Base-by-base conservation (phyloP, 2,888 invertebrate genomes). In the Drosophila engyochracea region DNA sequence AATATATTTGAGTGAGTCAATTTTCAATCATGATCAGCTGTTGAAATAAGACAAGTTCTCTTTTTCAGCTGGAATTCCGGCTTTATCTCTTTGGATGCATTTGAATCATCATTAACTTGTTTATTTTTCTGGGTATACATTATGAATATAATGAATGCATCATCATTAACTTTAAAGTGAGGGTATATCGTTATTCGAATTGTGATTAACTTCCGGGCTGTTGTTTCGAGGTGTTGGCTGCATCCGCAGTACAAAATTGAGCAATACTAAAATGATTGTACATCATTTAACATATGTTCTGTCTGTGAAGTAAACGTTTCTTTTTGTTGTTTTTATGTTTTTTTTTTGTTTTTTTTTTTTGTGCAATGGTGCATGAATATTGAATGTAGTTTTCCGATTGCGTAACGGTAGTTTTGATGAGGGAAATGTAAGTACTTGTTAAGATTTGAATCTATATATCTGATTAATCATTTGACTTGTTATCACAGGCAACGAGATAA, bases 171-270 rank as follows among this genome's bases (percentile, higher is more conserved):
- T 30, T 33, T 9, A 7, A 6, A 52, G 41, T 39, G 19, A 41
- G 30, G 35, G 33, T 41, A 66, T 33, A 4, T 7, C 19, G 1
- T 47, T 37, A 59, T 25, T 59, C 28, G 41, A 39, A 37, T 59
- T 28, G 16, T 25, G 35, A n/a, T 4, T 30, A 14, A 68, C 55
- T 69, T 76, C 53, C 63, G 57, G 58, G 53, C 19, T 41, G n/a
- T 63, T 58, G 4, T 52, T 71, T 66, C 35, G 61, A 64, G 63
- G 41, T 71, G 67, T 76, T 76, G 63, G 10, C 61, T 68, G 71
- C 73, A 76, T 81, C 72, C 79, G 71, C 70, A 30, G 62, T 71
- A 66, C 51, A 78, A 52, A 74, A 52, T 51, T 65, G 39, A 62
- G 51, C 47, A 62, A 64, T 25, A 52, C 35, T 30, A 28, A 44